Base-by-base conservation (phyloP, 1,140 invertebrate species). In the Alviniconcha marisindica region DNA sequence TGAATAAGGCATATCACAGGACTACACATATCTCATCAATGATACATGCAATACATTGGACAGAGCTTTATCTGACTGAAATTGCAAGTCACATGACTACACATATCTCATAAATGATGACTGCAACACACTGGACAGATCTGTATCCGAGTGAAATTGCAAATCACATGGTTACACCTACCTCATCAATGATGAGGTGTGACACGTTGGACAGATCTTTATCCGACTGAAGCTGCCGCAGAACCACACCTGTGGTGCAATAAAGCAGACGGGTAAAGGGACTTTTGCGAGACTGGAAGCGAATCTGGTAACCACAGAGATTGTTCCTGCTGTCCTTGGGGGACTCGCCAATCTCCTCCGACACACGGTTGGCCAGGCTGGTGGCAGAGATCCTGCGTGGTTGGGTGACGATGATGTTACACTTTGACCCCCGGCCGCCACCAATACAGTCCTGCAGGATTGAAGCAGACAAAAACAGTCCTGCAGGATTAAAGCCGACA, bases 351-450 rank as follows among this genome's bases (percentile, higher is more conserved):
- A 99, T 95, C 94, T 99, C 99, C 87, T 97, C 93, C 0, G 94
- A 97, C 0, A 99, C 98, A 79, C 99, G 95, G 85, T 96, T 95
- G 0, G 98, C 96, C 97, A 99, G 99, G 4, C 97, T 96, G 79
- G 99, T 98, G 0, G 99, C 98, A 14, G 99, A 99, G 0, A 99
- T 98, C 93, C 99, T 94, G 77, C 99, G 94, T 0, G 99, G 99
- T 92, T 99, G 98, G 0, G 99, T 99, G 28, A 99, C 95, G 0
- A 96, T 98, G 89, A 99, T 99, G 90, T 95, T 95, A 86, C 96
- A 96, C 44, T 94, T 90, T 0, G 96, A 96, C 18, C 96, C 97
- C n/a, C 83, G 38, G 28, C 85, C 86, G 42, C 63, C 44, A 31
- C 51, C 36, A 36, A 90, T 81, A 40, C 80, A 88, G 74, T 88